Base-by-base conservation (phyloP, 2,888 invertebrate species). In the Gonocerus acuteangulatus region DNA sequence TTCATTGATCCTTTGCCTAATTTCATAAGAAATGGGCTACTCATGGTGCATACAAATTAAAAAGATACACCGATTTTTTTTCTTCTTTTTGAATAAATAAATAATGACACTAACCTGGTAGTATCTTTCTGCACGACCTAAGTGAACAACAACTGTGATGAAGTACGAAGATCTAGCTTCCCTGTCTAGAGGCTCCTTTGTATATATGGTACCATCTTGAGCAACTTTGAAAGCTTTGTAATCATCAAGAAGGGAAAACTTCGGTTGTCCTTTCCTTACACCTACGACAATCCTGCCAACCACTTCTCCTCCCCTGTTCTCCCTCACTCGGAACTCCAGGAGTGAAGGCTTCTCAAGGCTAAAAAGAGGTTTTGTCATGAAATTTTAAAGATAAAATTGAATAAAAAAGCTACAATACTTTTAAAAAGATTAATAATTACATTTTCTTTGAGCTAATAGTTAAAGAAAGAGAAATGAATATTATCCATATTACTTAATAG, bases 181-280 rank as follows among this genome's bases (percentile, higher is more conserved):
- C 67, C 90, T 79, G 72, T 91, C 91, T 54, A 91, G 77, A 18
- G 86, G 83, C 64, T 80, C 82, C 57, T 85, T 80, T 0, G 89
- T 85, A 72, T 84, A 86, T n/a, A 91, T 79, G 1, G 86, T 85
- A 23, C 91, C 91, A 71, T 89, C 88, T 67, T 67, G 73, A 3
- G 86, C 85, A 34, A 91, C 86, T 27, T 84, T 82, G 66, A 91
- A 88, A 70, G 84, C 82, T 16, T 83, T 80, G 2, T 89, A 84
- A 72, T 91, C 90, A 74, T 89, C 89, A 36, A 89, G 89, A 65
- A 90, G 86, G 19, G 87, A 79, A 68, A 87, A 90, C 66, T 82
- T 79, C 44, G 87, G 76, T 66, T 80, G 82, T 45, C 70, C 71
- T n/a, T 71, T 71, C 9, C 70, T 71, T 6, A 71, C 68, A 59